A percentile compares a stretch with the other conserved stretches of the same genome.
phyloP scores from a whole-genome alignment of 2,888 invertebrate species.

The Caenorhabditis angaria region DNA sequence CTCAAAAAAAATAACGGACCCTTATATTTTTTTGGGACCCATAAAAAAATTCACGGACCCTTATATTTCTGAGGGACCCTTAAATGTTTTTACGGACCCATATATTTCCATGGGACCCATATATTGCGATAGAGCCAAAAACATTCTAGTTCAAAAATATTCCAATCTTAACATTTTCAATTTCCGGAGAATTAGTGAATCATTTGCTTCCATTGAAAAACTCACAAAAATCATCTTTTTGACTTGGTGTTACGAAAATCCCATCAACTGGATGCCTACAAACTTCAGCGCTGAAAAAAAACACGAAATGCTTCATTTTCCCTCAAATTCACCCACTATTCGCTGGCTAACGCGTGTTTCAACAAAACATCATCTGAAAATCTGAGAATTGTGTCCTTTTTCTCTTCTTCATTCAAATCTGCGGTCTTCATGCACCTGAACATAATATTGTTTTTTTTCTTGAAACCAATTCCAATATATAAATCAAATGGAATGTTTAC shows the following conservation, averaged over 20 bases:
- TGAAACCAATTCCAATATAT: background rate
- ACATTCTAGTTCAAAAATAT: too few relatives aligned
- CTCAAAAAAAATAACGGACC: too few relatives aligned
- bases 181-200: background rate
- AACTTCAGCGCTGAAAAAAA: slow-evolving; percentile 33
- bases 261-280: slow-evolving; percentile 50
- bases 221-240: slow-evolving; percentile 1
- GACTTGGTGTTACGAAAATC: slow-evolving; percentile 42
- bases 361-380: slow-evolving; percentile 8
- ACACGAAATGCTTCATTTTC: background rate
- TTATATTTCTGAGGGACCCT: too few relatives aligned
- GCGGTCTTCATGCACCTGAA: background rate
- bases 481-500: background rate
- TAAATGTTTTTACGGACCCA: too few relatives aligned
- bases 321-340: slow-evolving; percentile 22
- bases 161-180: too few relatives aligned
- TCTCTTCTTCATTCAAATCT: background rate
- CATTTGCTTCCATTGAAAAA: background rate
- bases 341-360: slow-evolving; percentile 24
- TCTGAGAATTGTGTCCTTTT: background rate
- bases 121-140: too few relatives aligned
- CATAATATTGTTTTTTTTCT: too few relatives aligned
- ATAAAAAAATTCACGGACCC: too few relatives aligned
- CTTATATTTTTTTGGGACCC: too few relatives aligned
- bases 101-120: too few relatives aligned